Evolutionary conservation across 2,888 invertebrate species (phyloP).

Genomic region (Brenthis ino): DNA sequence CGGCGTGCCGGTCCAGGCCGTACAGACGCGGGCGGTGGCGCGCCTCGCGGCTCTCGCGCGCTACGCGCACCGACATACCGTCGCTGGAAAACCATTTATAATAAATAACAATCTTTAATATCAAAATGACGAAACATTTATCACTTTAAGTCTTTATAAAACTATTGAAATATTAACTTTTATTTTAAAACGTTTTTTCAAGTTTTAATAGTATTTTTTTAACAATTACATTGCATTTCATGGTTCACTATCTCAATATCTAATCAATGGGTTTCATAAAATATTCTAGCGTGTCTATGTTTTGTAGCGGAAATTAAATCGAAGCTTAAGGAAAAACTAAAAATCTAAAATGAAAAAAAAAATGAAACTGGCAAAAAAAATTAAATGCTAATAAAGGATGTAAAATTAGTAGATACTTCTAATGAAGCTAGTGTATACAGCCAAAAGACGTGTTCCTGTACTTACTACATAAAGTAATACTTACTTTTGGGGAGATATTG

Average conservation of each 20-base stretch:
- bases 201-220: too few species aligned
- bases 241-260: too few species aligned
- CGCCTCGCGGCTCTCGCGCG: conserved; percentile 61
- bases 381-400: conserved; percentile 36
- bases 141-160: not conserved
- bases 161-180: not conserved
- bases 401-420: conserved; percentile 31
- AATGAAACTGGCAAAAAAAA: conserved; percentile 17
- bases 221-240: too few species aligned
- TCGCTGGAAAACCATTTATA: conserved; percentile 51
- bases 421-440: conserved; percentile 36
- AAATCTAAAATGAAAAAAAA: conserved; percentile 8
- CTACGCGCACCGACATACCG: conserved; percentile 64
- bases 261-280: too few species aligned
- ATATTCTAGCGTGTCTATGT: not conserved
- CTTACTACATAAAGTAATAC: conserved; percentile 13
- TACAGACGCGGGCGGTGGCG: conserved; percentile 62
- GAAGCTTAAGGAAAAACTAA: conserved; percentile 11
- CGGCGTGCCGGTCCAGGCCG: conserved; percentile 68
- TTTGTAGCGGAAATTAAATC: not conserved
- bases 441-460: conserved; percentile 9
- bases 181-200: not conserved
- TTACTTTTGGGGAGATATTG: conserved; percentile 19
- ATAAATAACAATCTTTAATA: too few species aligned
- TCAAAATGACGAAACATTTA: too few species aligned